These are phyloP conservation scores for Scyliorhinus canicula DNA, from an alignment of 2,797 vertebrate genomes.

Conservation along the genomic window DNA sequence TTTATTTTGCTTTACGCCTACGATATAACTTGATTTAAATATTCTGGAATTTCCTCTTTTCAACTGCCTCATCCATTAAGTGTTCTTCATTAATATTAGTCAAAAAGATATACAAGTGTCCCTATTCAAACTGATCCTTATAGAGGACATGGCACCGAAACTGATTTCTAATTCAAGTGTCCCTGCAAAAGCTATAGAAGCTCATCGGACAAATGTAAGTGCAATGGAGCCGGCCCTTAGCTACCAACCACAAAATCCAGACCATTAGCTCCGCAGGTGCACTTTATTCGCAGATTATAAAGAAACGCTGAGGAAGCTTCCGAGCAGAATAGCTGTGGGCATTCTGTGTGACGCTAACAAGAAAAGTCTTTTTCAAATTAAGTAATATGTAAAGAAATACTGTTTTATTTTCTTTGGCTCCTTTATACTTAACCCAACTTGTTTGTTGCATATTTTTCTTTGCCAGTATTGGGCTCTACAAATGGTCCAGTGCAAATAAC, in stretches of 20 bases:
- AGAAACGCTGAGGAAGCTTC: too few species aligned
- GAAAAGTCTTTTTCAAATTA: too few species aligned
- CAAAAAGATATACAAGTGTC: neutral
- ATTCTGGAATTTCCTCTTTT: neutral
- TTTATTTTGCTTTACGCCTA: neutral
- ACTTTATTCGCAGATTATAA: too few species aligned
- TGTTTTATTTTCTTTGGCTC: too few species aligned
- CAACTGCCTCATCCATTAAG: neutral
- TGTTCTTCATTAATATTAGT: neutral
- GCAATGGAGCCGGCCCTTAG: neutral
- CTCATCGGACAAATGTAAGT: neutral
- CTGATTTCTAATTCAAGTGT: neutral
- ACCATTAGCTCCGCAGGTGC: too few species aligned
- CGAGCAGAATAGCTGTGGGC: too few species aligned
- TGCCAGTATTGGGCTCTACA: too few species aligned
- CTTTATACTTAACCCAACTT: too few species aligned
- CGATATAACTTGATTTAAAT: neutral
- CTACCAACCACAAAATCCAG: neutral
- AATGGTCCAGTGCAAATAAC: too few species aligned
- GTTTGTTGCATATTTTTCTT: too few species aligned
- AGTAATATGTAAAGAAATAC: too few species aligned
- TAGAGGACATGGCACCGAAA: neutral
- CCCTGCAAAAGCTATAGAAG: neutral
- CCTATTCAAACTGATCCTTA: neutral
- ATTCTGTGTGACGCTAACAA: too few species aligned